Percentiles rank a stretch among this genome's conserved stretches.
Conservation (phyloP, 2,888 invertebrate genomes). For the Alloscopus bannaensis region DNA sequence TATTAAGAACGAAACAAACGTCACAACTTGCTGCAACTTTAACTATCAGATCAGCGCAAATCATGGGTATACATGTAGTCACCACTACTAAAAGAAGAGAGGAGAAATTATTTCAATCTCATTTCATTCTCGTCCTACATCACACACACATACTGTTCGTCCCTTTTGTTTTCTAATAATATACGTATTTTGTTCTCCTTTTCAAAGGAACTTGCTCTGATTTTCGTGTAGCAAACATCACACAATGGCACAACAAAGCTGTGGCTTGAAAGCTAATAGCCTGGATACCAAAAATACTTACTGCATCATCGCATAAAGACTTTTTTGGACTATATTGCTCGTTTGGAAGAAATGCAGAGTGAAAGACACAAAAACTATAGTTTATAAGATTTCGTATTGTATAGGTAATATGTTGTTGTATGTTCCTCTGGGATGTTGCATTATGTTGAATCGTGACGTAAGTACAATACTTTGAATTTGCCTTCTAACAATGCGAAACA, state of each 20-base stretch:
- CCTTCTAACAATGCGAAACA: conserved; percentile 26
- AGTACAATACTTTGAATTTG: conserved; percentile 48
- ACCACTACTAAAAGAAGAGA: conserved; percentile 6
- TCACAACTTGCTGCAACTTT: not conserved
- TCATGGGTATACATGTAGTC: not conserved
- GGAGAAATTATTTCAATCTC: not conserved
- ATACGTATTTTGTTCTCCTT: conserved; percentile 18
- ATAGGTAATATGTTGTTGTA: too few relatives aligned
- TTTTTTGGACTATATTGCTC: too few relatives aligned
- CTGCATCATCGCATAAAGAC: too few relatives aligned
- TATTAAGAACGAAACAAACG: not conserved
- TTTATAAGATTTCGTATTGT: too few relatives aligned
- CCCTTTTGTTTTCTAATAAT: conserved; percentile 14
- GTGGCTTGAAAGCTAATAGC: conserved; percentile 9
- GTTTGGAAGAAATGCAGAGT: too few relatives aligned
- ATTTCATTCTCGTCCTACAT: conserved; percentile 26
- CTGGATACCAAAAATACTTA: too few relatives aligned
- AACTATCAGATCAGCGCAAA: not conserved
- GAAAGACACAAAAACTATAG: too few relatives aligned
- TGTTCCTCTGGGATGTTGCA: too few relatives aligned
- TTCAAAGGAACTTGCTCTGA: conserved; percentile 13
- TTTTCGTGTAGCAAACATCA: conserved; percentile 17
- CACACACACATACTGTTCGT: conserved; percentile 14
- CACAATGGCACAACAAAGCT: not conserved
- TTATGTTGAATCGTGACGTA: conserved; percentile 59